Percentiles rank a stretch among this genome's conserved stretches.
phyloP scores from a whole-genome alignment of 2,797 vertebrate genomes.

The Carcharodon carcharias region DNA sequence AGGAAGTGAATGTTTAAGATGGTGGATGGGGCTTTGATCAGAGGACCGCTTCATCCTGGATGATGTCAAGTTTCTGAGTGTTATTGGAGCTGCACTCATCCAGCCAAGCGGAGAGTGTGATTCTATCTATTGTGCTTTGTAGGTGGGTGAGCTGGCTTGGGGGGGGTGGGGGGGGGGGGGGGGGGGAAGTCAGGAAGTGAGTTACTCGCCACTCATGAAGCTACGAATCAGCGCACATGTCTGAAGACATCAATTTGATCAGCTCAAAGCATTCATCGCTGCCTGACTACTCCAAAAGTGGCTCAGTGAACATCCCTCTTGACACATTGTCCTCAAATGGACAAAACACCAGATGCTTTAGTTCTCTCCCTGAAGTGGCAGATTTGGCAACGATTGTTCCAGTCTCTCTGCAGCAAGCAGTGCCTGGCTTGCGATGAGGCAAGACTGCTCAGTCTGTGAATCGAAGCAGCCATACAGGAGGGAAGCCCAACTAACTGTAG shows the following conservation, averaged over 20 bases:
- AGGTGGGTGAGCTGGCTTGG: too few species aligned
- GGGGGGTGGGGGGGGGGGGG: too few species aligned
- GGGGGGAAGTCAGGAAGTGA: too few species aligned
- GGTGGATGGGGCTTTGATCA: too few species aligned
- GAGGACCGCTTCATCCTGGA: too few species aligned
- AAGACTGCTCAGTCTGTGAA: background rate
- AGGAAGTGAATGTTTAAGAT: too few species aligned
- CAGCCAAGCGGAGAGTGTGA: too few species aligned
- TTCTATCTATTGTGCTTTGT: too few species aligned
- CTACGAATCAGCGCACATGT: too few species aligned
- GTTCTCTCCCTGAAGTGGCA: background rate
- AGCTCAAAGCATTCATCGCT: background rate
- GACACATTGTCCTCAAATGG: background rate
- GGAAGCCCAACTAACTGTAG: background rate
- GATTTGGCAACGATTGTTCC: background rate
- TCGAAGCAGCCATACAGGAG: background rate
- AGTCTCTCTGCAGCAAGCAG: background rate
- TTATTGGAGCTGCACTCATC: too few species aligned
- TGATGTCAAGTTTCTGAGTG: too few species aligned
- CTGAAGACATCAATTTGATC: background rate
- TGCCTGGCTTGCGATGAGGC: background rate
- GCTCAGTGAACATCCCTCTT: slow-evolving; percentile 45
- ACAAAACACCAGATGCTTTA: background rate
- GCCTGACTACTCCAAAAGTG: slow-evolving; percentile 53
- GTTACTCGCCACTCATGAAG: background rate